Base-by-base conservation (phyloP, 1,140 invertebrate genomes). In the Drosophila willistoni region DNA sequence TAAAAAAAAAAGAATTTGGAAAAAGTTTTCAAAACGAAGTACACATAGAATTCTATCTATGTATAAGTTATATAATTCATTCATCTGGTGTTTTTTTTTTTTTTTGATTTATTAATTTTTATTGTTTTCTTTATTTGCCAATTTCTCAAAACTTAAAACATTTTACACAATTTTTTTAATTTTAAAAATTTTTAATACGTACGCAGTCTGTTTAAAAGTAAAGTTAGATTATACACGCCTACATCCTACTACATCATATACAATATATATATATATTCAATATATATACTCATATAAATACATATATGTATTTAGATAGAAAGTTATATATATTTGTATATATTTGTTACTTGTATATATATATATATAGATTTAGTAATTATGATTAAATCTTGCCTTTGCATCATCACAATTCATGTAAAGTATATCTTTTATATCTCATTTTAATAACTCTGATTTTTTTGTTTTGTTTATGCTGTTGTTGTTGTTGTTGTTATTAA, bases 361-460 rank as follows among this genome's bases (percentile, higher is more conserved):
- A 65, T 86, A 79, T 86, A 81, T 86, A 87, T 82, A 86, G 79
- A 82, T 87, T 82, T 82, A 82, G 73, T 89, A 84, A 89, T 89
- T 89, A 89, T 89, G 84, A 89, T 89, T 89, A 89, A 89, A 89
- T 89, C 84, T 89, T 89, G 84, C 84, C 84, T 89, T 89, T 89
- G 84, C 84, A 89, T 89, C 84, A 89, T 89, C 84, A 89, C 84
- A 89, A 89, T 89, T 89, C 84, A 89, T 89, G 84, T 89, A 89
- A 89, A 89, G 77, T 51, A 47, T 47, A 51, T 51, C 44, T 51
- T 47, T 19, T 47, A 42, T 86, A 77, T 85, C 81, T 78, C 67
- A 68, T 86, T 68, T 75, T 56, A 75, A 82, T 82, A 72, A 68
- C 77, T 85, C 81, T 74, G 81, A 78, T 85, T 85, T 81, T 73